Evolutionary conservation across 2,888 invertebrate species (phyloP).

Genomic region (Drosophila barbarae): DNA sequence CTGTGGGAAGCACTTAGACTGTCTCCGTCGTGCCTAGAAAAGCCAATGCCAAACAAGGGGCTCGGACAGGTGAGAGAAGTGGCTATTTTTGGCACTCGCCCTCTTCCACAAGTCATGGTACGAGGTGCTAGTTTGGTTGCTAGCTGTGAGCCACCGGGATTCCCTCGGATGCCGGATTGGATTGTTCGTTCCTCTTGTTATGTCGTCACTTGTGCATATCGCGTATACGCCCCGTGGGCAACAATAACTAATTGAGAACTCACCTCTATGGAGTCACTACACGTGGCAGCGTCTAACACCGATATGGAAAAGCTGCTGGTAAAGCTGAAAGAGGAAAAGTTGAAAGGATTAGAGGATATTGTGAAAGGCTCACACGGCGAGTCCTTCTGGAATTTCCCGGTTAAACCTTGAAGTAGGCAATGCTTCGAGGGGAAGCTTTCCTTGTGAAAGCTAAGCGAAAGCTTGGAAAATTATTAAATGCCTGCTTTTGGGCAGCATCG

Average conservation of each 20-base stretch:
- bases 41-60: constrained; percentile 24
- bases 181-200: constrained; percentile 7
- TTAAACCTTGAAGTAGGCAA: constrained; percentile 3
- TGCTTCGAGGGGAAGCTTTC: background rate
- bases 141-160: constrained; percentile 29
- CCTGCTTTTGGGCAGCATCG: background rate
- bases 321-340: background rate
- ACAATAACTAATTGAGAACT: background rate
- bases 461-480: background rate
- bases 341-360: background rate
- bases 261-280: constrained; percentile 4
- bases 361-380: background rate
- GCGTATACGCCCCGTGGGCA: constrained; percentile 11
- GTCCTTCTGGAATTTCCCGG: background rate
- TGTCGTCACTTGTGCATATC: constrained; percentile 3
- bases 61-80: constrained; percentile 53
- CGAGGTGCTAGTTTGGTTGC: constrained; percentile 17
- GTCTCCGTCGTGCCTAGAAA: background rate
- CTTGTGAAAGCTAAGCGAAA: background rate
- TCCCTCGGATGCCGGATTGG: constrained; percentile 19
- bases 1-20: constrained; percentile 35
- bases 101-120: constrained; percentile 27
- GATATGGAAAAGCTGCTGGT: background rate
- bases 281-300: background rate
- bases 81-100: constrained; percentile 62